Percentiles rank a stretch among this genome's conserved stretches.
Evolutionary conservation across 2,888 invertebrate genomes (phyloP).

Genomic region (Ethmia dodecea): DNA sequence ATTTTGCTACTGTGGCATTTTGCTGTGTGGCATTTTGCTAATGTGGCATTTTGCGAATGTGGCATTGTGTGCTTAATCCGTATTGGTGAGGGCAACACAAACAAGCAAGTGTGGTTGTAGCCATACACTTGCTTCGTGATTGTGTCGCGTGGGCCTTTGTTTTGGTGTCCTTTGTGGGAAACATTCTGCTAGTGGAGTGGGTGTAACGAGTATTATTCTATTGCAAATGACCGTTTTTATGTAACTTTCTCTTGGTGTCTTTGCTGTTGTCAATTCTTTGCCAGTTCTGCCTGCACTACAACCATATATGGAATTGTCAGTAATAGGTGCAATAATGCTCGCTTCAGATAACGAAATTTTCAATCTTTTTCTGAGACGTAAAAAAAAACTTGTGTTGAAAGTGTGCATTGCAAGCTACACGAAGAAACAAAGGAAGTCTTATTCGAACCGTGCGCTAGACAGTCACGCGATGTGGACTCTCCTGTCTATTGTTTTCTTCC

Average conservation of each 20-base stretch:
- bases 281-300: neutral
- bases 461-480: constrained; percentile 46
- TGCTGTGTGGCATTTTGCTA: too few relatives aligned
- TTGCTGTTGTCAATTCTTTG: constrained; percentile 11
- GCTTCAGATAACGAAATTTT: too few relatives aligned
- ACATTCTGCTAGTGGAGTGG: constrained; percentile 16
- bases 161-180: constrained; percentile 23
- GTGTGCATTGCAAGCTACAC: constrained; percentile 43
- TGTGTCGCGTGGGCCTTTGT: constrained; percentile 15
- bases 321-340: too few relatives aligned
- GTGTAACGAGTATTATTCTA: constrained; percentile 18
- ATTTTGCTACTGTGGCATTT: too few relatives aligned
- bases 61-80: too few relatives aligned
- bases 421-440: constrained; percentile 65
- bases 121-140: constrained; percentile 2
- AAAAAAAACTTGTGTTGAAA: constrained; percentile 23
- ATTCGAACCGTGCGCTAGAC: constrained; percentile 56
- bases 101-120: neutral
- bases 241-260: constrained; percentile 19
- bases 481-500: constrained; percentile 48
- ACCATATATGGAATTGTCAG: too few relatives aligned
- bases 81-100: constrained; percentile 1
- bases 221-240: constrained; percentile 24
- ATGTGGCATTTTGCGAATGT: too few relatives aligned
- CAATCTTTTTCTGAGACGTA: too few relatives aligned